Evolutionary conservation across 2,113 vertebrate genomes (phyloP).

Genomic region (Pimephales promelas): DNA sequence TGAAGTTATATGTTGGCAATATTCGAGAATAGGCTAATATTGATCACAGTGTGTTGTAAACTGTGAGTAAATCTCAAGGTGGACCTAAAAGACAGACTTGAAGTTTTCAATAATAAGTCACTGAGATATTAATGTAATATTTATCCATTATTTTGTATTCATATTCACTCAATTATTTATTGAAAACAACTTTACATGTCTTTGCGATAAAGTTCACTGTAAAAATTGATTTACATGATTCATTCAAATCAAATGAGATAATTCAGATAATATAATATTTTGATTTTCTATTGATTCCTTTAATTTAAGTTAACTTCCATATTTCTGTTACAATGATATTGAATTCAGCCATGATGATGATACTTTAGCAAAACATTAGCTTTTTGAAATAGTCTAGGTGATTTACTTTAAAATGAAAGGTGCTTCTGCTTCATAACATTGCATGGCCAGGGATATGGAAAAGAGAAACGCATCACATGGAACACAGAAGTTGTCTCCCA

Average conservation of each 20-base stretch:
- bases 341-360: not conserved
- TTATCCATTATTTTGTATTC: slow-evolving; percentile 3
- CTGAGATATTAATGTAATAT: not conserved
- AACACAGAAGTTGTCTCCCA: slow-evolving; percentile 53
- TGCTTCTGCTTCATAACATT: slow-evolving; percentile 58
- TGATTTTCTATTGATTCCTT: too few relatives aligned
- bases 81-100: not conserved
- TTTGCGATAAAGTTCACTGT: not conserved
- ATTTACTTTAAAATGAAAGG: slow-evolving; percentile 4
- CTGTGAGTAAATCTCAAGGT: not conserved
- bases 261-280: too few relatives aligned
- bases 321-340: not conserved
- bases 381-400: not conserved
- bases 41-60: slow-evolving; percentile 26
- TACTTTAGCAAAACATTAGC: not conserved
- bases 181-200: slow-evolving; percentile 4
- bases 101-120: slow-evolving; percentile 2
- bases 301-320: not conserved
- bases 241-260: too few relatives aligned
- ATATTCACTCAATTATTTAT: not conserved
- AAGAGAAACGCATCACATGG: slow-evolving; percentile 63
- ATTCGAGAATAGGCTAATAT: slow-evolving; percentile 12
- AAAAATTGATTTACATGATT: too few relatives aligned
- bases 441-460: slow-evolving; percentile 56
- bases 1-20: not conserved